Evolutionary conservation across 2,888 invertebrate species (phyloP).

Genomic region (Caenorhabditis sp.): DNA sequence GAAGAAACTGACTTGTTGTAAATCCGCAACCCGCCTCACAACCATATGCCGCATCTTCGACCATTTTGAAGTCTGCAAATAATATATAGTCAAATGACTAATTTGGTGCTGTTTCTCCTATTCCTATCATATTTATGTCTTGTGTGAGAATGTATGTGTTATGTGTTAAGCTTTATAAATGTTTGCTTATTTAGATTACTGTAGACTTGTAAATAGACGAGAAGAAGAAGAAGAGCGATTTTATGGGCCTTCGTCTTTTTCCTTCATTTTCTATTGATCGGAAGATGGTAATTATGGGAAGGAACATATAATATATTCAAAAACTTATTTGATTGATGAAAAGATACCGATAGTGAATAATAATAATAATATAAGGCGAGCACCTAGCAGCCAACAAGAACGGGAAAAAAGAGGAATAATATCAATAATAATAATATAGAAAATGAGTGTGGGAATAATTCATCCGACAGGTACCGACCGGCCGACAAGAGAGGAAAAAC

Average conservation of each 20-base stretch:
- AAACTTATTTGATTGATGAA: too few species aligned
- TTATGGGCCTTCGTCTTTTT: neutral
- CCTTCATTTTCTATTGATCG: neutral
- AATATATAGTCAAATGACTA: slow-evolving; percentile 29
- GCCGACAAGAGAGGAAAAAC: slow-evolving; percentile 1
- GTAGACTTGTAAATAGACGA: slow-evolving; percentile 10
- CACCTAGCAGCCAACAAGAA: neutral
- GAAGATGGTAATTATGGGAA: slow-evolving; percentile 37
- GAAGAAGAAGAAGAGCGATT: neutral
- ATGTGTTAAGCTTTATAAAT: neutral
- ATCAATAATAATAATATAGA: too few species aligned
- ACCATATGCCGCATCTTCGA: slow-evolving; percentile 55
- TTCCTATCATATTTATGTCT: neutral
- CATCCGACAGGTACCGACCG: neutral
- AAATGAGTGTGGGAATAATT: slow-evolving; percentile 3
- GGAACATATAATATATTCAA: slow-evolving; percentile 3
- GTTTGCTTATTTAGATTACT: neutral
- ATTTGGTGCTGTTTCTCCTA: slow-evolving; percentile 6
- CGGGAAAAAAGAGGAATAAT: slow-evolving; percentile 14
- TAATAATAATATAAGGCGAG: neutral
- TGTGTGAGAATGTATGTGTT: slow-evolving; percentile 8
- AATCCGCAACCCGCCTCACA: slow-evolving; percentile 54
- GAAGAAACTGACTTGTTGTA: slow-evolving; percentile 49
- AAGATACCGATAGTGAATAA: too few species aligned
- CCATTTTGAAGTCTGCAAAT: slow-evolving; percentile 52